Conservation (phyloP, 2,888 invertebrate genomes). For the Phlogophora meticulosa region DNA sequence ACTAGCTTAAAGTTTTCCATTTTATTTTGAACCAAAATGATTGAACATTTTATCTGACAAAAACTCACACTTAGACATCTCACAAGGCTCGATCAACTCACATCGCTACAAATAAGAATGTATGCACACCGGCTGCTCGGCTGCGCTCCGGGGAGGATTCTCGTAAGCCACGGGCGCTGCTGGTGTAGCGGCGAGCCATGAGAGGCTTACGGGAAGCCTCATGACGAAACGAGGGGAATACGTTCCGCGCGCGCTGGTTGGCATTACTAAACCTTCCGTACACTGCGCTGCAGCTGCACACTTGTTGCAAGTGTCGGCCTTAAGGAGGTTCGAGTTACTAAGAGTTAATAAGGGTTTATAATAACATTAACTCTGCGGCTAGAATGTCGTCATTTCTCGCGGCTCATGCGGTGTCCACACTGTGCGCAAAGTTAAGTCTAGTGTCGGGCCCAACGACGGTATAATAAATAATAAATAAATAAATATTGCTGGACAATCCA, state of each 20-base stretch:
- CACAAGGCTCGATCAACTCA: not conserved
- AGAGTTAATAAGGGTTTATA: too few species aligned
- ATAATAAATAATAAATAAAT: too few species aligned
- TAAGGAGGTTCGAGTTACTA: not conserved
- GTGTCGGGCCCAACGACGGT: too few species aligned
- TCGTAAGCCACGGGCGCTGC: constrained; percentile 2
- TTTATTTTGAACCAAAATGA: not conserved
- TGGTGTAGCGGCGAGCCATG: not conserved
- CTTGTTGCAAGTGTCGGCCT: not conserved
- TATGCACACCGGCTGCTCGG: not conserved
- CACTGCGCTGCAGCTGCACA: not conserved
- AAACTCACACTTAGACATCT: not conserved
- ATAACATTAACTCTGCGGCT: not conserved
- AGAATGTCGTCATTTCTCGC: too few species aligned
- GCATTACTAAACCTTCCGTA: constrained; percentile 6
- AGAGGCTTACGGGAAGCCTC: constrained; percentile 28
- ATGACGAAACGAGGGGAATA: not conserved
- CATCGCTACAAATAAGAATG: constrained; percentile 4
- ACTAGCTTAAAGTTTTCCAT: not conserved
- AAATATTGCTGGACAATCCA: too few species aligned
- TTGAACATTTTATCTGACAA: not conserved
- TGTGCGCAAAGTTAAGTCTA: too few species aligned
- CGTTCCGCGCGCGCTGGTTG: constrained; percentile 15
- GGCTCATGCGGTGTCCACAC: not conserved
- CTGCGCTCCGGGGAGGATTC: not conserved